Percentiles rank a stretch among this genome's conserved stretches.
Conservation (phyloP, 2,113 vertebrate species). For the Oostethus manadensis region DNA sequence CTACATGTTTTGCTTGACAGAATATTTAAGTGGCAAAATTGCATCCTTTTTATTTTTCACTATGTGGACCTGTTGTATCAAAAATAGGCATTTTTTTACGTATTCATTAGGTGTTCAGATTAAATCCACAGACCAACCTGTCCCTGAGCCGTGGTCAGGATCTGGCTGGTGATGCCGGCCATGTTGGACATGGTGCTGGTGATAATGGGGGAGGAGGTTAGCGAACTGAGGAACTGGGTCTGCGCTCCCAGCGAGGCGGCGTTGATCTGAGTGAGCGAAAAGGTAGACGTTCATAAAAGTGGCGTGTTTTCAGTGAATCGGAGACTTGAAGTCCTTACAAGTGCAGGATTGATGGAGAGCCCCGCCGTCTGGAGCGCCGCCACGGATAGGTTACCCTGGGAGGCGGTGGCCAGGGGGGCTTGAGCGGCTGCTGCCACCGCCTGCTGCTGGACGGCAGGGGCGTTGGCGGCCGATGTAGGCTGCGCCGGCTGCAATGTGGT, state of each 20-base stretch:
- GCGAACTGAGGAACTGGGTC: conserved; percentile 86
- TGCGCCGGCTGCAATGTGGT: conserved; percentile 62
- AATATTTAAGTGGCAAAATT: too few relatives aligned
- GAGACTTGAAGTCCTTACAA: conserved; percentile 80
- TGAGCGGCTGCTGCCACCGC: conserved; percentile 32
- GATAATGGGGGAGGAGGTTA: conserved; percentile 84
- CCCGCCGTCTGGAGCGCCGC: conserved; percentile 82
- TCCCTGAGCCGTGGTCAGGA: conserved; percentile 91
- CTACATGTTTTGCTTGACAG: too few relatives aligned
- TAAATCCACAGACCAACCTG: conserved; percentile 74
- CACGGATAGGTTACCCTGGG: conserved; percentile 75
- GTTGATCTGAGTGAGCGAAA: conserved; percentile 71
- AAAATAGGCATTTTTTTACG: too few relatives aligned
- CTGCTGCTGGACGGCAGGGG: conserved; percentile 57
- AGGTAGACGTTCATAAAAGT: neutral
- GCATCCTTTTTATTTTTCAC: too few relatives aligned
- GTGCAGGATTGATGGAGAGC: conserved; percentile 87
- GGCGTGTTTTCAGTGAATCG: conserved; percentile 10
- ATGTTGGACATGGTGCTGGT: conserved; percentile 82
- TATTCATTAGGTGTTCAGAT: neutral
- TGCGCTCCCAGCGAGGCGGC: conserved; percentile 85
- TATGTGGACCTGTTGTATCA: too few relatives aligned
- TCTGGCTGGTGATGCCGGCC: conserved; percentile 85
- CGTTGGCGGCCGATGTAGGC: conserved; percentile 61
- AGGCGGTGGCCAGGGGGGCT: conserved; percentile 51